Conservation (phyloP, 2,113 vertebrate genomes). For the Pygoscelis antarcticus region DNA sequence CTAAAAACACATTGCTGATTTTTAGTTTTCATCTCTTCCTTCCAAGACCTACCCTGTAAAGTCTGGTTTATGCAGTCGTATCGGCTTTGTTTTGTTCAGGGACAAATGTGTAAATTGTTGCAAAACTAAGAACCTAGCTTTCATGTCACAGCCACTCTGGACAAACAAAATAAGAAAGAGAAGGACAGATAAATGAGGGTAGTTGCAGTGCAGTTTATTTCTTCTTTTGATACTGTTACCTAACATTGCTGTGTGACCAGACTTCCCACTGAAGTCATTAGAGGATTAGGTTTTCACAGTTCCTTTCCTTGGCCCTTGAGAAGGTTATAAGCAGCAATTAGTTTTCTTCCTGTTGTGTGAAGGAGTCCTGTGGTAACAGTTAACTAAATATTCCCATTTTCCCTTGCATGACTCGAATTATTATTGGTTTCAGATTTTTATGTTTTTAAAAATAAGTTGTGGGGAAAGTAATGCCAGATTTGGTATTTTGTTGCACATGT, state of each 20-base stretch:
- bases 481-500: background rate
- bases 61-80: background rate
- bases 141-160: background rate
- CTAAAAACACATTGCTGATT: background rate
- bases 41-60: background rate
- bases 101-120: background rate
- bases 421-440: background rate
- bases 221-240: background rate
- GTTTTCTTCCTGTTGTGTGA: background rate
- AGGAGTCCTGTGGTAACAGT: background rate
- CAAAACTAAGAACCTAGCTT: background rate
- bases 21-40: background rate
- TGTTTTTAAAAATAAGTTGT: background rate
- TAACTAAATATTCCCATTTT: background rate
- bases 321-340: background rate
- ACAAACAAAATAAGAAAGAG: background rate
- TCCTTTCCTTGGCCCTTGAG: background rate
- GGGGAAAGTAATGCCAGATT: background rate
- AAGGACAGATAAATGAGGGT: background rate
- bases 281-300: background rate
- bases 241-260: background rate
- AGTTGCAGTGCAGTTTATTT: background rate
- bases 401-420: background rate
- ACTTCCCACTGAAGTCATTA: background rate
- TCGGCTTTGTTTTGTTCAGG: background rate